A percentile compares a stretch with the other conserved stretches of the same genome.
Conservation (phyloP, 2,113 vertebrate genomes). For the Casuarius casuarius region DNA sequence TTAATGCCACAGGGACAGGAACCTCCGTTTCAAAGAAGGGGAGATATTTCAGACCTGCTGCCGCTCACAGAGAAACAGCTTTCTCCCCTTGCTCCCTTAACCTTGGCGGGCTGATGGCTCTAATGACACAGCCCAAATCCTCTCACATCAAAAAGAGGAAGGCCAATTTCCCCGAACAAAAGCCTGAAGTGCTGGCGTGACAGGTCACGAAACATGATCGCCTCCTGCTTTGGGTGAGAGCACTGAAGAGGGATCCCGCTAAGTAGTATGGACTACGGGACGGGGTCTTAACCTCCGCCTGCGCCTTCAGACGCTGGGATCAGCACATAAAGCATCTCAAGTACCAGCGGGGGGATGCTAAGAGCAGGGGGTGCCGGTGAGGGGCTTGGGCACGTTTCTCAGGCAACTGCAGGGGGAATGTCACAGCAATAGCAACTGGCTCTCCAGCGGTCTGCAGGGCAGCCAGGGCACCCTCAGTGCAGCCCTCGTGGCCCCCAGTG, state of each 20-base stretch:
- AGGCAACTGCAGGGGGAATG: conserved; percentile 36
- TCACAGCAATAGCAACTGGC: neutral
- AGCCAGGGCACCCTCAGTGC: neutral
- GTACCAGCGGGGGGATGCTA: neutral
- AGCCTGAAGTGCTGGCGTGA: conserved; percentile 71
- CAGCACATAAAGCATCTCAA: neutral
- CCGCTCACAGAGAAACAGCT: neutral
- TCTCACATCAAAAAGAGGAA: conserved; percentile 53
- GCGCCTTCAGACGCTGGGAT: neutral
- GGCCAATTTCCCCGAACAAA: conserved; percentile 71
- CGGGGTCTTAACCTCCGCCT: conserved; percentile 49
- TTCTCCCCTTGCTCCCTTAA: neutral
- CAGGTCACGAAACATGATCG: conserved; percentile 68
- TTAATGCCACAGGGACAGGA: neutral
- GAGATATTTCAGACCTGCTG: neutral
- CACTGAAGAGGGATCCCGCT: conserved; percentile 26
- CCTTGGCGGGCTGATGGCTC: neutral
- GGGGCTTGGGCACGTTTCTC: conserved; percentile 17
- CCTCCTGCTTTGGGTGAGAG: conserved; percentile 33
- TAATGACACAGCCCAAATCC: conserved; percentile 4
- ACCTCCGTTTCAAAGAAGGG: neutral
- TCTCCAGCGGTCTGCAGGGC: neutral
- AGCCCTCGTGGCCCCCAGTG: neutral
- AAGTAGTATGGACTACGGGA: conserved; percentile 42
- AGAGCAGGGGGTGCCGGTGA: neutral